Evolutionary conservation across 2,888 invertebrate species (phyloP), one percentile per base, ranked within the genome.

Genomic region (Pocota personata): DNA sequence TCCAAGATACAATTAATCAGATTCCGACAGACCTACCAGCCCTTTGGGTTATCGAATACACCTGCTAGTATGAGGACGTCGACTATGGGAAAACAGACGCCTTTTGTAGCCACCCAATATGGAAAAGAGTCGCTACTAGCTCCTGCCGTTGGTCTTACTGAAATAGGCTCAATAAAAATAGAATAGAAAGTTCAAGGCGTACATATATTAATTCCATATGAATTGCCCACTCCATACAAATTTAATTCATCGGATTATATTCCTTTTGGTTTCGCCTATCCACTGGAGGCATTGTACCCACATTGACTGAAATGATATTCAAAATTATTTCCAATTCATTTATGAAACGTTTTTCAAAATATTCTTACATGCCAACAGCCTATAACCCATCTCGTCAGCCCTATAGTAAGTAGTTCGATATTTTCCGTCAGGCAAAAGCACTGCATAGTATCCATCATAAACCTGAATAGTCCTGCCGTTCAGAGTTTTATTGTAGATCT

Each of bases 401-500:
- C 30, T 64, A n/a, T 71, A 76, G 50, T 58, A 52, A 1, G 64
- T 52, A n/a, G 64, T 50, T 24, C 48, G 19, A 66, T 66, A 75
- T 10, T 16, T 37, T 48, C 82, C 72, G 72, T 78, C 78, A 10
- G 8, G 27, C 14, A 69, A 58, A 16, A 27, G 77, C n/a, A 73
- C 66, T 1, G 50, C 46, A 52, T 71, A 71, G 35, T 64, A 64
- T 62, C 79, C 58, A 43, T 75, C 57, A 43, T 69, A 43, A 2
- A 57, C 52, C 32, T 57, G 69, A 14, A 67, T 30, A 6, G 4
- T 43, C 24, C 12, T 52, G 14, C 58, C 43, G 19, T 66, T 24
- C 24, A 66, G 57, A 8, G 14, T 43, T 43, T 82, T 66, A 58
- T 48, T 35, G 40, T 75, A 75, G 43, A 71, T 80, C 66, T 52